Evolutionary conservation across 2,113 vertebrate genomes (phyloP).

Genomic region (Rattus norvegicus): GRCr8 NC_086031.1:80230001-80230500

Average conservation of each 20-base stretch:
- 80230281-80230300: background rate
- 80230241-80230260: background rate
- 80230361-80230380: slow-evolving; percentile 23
- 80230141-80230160: background rate
- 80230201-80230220: slow-evolving; percentile 7
- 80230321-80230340: background rate
- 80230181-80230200: slow-evolving; percentile 29
- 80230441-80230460: background rate
- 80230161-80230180: slow-evolving; percentile 1
- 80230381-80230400: background rate
- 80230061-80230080: slow-evolving; percentile 35
- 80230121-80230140: background rate
- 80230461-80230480: background rate
- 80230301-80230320: slow-evolving; percentile 24
- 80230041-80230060: slow-evolving; percentile 38
- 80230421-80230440: background rate
- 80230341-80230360: background rate
- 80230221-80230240: slow-evolving; percentile 1
- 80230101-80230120: background rate
- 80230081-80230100: background rate
- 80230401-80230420: background rate
- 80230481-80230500: background rate
- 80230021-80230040: background rate
- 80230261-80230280: background rate
- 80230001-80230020: slow-evolving; percentile 31